Evolutionary conservation across 30 jellyfish, hydroid and myxozoan genomes (phyloP).

Genomic region (Hydra vulgaris): DNA sequence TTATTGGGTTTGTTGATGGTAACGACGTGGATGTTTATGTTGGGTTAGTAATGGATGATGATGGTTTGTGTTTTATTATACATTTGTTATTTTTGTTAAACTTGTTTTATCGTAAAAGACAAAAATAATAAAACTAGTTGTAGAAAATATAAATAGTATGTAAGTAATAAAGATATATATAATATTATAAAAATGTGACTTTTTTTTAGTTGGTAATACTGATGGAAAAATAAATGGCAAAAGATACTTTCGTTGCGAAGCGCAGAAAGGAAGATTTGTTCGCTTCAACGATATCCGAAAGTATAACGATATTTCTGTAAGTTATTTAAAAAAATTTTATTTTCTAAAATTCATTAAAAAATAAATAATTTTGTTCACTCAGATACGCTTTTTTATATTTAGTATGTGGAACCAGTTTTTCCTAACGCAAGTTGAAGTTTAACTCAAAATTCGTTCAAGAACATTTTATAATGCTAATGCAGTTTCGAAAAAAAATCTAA

Average conservation of each 20-base stretch:
- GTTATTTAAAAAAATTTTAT: too few species aligned
- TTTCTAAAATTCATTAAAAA: too few species aligned
- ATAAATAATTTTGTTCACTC: too few species aligned
- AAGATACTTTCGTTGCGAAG: conserved; percentile 23
- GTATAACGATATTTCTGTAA: neutral
- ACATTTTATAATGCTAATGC: too few species aligned
- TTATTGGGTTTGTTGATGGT: conserved; percentile 34
- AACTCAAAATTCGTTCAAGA: too few species aligned
- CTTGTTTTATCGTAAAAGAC: too few species aligned
- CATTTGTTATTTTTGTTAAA: neutral
- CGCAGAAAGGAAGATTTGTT: conserved; percentile 25
- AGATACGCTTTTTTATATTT: too few species aligned
- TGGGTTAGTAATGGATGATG: conserved; percentile 23
- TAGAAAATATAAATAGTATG: neutral
- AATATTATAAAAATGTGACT: too few species aligned
- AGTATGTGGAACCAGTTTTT: neutral
- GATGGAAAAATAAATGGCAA: conserved; percentile 19
- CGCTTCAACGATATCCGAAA: conserved; percentile 15
- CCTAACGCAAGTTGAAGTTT: neutral
- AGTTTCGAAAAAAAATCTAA: too few species aligned
- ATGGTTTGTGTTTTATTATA: neutral
- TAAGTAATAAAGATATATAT: too few species aligned
- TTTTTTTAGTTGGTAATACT: conserved; percentile 12
- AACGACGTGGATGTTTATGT: conserved; percentile 25
- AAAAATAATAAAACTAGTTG: too few species aligned